Evolutionary conservation across 2,888 invertebrate genomes (phyloP).

Genomic region (Orthosia gothica): DNA sequence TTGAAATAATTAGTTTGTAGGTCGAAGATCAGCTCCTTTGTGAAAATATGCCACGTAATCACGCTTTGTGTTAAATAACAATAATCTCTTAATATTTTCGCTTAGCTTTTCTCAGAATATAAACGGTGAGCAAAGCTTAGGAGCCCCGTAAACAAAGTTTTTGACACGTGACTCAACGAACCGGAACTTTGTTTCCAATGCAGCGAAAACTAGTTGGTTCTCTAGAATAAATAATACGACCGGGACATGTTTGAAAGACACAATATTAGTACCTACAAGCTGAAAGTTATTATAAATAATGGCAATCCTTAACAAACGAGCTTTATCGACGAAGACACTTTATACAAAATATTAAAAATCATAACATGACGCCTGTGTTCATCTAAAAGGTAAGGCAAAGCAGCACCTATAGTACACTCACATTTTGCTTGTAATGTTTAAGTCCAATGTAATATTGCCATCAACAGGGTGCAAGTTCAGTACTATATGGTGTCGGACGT

Average conservation of each 20-base stretch:
- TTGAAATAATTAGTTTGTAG: background rate
- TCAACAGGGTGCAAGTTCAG: too few relatives aligned
- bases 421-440: too few relatives aligned
- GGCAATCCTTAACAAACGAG: too few relatives aligned
- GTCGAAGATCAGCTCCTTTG: background rate
- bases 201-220: slow-evolving; percentile 14
- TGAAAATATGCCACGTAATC: background rate
- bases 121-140: background rate
- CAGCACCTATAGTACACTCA: too few relatives aligned
- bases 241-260: background rate
- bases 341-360: too few relatives aligned
- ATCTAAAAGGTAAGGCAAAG: too few relatives aligned
- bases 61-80: background rate
- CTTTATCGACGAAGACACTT: too few relatives aligned
- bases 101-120: background rate
- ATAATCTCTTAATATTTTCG: background rate
- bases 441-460: too few relatives aligned
- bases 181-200: slow-evolving; percentile 13
- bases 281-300: too few relatives aligned
- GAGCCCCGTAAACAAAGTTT: slow-evolving; percentile 10
- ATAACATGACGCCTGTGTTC: too few relatives aligned
- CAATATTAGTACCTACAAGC: background rate
- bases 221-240: slow-evolving; percentile 10
- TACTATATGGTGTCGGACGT: too few relatives aligned
- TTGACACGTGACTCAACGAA: slow-evolving; percentile 11